These are phyloP conservation scores for Drosophila paulistorum DNA, from an alignment of 1,140 invertebrate genomes.

Conservation along the genomic window DNA sequence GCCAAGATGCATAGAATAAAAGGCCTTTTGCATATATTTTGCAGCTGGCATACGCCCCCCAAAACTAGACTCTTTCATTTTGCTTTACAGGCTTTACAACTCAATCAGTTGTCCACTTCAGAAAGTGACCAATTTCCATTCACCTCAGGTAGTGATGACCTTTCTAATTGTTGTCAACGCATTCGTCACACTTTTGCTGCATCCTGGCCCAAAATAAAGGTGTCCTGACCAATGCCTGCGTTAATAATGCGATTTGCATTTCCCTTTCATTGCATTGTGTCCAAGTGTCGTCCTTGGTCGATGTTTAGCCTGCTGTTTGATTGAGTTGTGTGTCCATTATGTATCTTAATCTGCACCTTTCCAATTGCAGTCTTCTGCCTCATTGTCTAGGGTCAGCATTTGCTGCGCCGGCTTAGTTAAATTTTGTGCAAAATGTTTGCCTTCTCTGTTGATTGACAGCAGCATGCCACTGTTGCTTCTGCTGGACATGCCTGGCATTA, in stretches of 20 bases:
- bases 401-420: conserved; percentile 62
- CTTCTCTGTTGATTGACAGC: conserved; percentile 68
- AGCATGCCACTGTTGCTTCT: conserved; percentile 47
- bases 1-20: conserved; percentile 20
- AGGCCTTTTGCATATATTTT: conserved; percentile 63
- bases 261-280: conserved; percentile 38
- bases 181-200: conserved; percentile 78
- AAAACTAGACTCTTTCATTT: conserved; percentile 7
- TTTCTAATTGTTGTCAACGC: conserved; percentile 75
- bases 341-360: conserved; percentile 70
- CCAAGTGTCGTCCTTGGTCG: conserved; percentile 17
- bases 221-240: conserved; percentile 43
- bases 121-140: conserved; percentile 33
- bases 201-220: conserved; percentile 42
- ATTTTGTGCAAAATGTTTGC: conserved; percentile 40
- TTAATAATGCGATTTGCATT: conserved; percentile 82
- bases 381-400: conserved; percentile 41
- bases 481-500: conserved; percentile 14
- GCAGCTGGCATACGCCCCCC: conserved; percentile 58
- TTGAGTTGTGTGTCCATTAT: conserved; percentile 65
- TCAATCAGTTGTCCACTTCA: conserved; percentile 73
- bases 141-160: conserved; percentile 37
- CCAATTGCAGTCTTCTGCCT: conserved; percentile 23
- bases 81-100: background rate
- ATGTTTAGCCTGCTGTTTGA: conserved; percentile 70